Base-by-base conservation (phyloP, 2,797 vertebrate species). In the Mionectes olivaceus region DNA sequence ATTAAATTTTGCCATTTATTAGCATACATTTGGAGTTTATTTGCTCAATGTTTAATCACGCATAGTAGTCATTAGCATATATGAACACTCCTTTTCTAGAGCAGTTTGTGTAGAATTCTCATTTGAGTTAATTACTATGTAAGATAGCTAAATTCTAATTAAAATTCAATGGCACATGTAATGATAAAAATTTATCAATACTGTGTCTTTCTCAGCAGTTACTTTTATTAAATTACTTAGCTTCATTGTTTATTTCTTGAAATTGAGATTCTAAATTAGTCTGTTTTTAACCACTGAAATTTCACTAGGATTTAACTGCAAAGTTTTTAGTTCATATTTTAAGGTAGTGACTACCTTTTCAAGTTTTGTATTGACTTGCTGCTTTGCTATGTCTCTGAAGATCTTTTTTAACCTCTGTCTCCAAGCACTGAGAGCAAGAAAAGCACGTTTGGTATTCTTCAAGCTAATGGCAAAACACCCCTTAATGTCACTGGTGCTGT, bases 121-220 rank as follows among this genome's bases (percentile, higher is more conserved):
- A 90, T 96, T 92, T 96, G 89, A 88, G 91, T 95, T 94, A 96
- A 96, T 97, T 97, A 90, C 94, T 94, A 64, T 86, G 87, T 90
- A 93, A 96, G 94, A 94, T 94, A 94, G 87, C 93, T 91, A 91
- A 94, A 96, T 82, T 94, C 91, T 95, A 97, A 97, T 97, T 97
- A 97, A 96, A 96, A 97, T 96, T 96, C 94, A 96, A 87, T 84
- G 89, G 92, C 89, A 96, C 89, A 91, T 90, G 80, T 94, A 94
- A 93, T 95, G 95, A 96, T 96, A 97, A 96, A 93, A 88, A 95
- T 84, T 94, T 95, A 95, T 96, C 94, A 96, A 92, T 95, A 92
- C 19, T 60, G 30, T 67, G 83, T 81, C 92, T 93, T 92, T 91
- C 83, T 92, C 91, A 90, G 87, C 85, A 70, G 91, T 75, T 94